phyloP scores from a whole-genome alignment of 2,888 invertebrate species.

The Hirtodrosophila cameraria region DNA sequence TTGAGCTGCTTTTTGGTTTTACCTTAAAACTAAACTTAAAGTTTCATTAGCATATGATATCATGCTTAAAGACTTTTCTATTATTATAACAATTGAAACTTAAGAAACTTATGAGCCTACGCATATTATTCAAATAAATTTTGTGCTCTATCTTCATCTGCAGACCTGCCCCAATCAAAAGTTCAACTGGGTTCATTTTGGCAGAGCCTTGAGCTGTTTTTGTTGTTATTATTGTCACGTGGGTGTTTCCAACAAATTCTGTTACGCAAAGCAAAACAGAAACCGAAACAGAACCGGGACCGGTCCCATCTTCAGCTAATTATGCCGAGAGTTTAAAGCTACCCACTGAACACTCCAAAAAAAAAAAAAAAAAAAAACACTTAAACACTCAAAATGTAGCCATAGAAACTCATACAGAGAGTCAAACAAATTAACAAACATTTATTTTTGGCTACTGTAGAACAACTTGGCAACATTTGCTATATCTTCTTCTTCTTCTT shows the following conservation, averaged over 20 bases:
- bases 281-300: conserved; percentile 11
- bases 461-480: conserved; percentile 26
- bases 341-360: conserved; percentile 3
- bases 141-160: conserved; percentile 31
- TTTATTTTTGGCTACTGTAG: conserved; percentile 33
- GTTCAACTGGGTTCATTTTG: conserved; percentile 55
- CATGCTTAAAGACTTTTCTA: conserved; percentile 12
- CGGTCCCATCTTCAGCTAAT: conserved; percentile 61
- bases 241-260: conserved; percentile 30
- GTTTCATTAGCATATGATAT: conserved; percentile 15
- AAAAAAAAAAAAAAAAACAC: background rate
- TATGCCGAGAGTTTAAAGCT: conserved; percentile 34
- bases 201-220: conserved; percentile 47
- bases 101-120: conserved; percentile 29
- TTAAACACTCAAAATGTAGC: conserved; percentile 9
- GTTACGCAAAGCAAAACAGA: conserved; percentile 25
- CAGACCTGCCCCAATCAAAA: conserved; percentile 34
- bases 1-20: background rate
- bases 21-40: background rate
- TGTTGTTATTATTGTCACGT: conserved; percentile 14
- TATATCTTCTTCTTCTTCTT: too few species aligned
- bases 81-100: conserved; percentile 23
- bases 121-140: conserved; percentile 37
- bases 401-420: conserved; percentile 10
- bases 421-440: conserved; percentile 46